Evolutionary conservation across 1,140 invertebrate genomes (phyloP).

Genomic region (Calliphora vicina): DNA sequence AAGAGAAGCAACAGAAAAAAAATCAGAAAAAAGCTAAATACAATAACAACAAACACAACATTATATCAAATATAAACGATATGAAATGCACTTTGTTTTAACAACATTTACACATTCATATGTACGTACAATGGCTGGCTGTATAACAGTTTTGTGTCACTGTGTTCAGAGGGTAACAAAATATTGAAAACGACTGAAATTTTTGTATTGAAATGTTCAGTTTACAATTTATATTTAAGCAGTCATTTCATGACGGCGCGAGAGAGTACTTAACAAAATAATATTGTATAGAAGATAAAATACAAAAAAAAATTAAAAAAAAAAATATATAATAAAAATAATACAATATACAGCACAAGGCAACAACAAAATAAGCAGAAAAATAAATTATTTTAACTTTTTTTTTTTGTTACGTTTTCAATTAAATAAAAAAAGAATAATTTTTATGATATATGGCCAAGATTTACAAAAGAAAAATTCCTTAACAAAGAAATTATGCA

Average conservation of each 20-base stretch:
- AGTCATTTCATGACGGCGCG: slow-evolving; percentile 31
- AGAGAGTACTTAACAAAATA: slow-evolving; percentile 27
- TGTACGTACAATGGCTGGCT: background rate
- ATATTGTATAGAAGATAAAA: background rate
- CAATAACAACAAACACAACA: background rate
- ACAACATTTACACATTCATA: background rate
- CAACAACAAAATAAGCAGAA: background rate
- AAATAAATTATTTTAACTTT: slow-evolving; percentile 1
- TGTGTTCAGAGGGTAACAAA: slow-evolving; percentile 16
- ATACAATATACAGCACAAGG: slow-evolving; percentile 20
- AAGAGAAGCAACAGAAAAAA: background rate
- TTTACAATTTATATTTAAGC: slow-evolving; percentile 31
- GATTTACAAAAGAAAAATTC: background rate
- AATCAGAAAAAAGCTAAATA: background rate
- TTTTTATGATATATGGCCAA: too few relatives aligned
- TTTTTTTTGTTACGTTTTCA: background rate
- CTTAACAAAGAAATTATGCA: background rate
- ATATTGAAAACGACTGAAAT: background rate
- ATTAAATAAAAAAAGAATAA: background rate
- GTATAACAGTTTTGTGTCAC: slow-evolving; percentile 6
- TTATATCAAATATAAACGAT: too few relatives aligned
- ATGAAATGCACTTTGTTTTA: background rate
- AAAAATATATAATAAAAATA: background rate
- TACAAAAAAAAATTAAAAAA: background rate
- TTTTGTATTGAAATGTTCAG: slow-evolving; percentile 8